A percentile compares a stretch with the other conserved stretches of the same genome.
Evolutionary conservation across 1,140 invertebrate genomes (phyloP).

Genomic region (Coboldia fuscipes): DNA sequence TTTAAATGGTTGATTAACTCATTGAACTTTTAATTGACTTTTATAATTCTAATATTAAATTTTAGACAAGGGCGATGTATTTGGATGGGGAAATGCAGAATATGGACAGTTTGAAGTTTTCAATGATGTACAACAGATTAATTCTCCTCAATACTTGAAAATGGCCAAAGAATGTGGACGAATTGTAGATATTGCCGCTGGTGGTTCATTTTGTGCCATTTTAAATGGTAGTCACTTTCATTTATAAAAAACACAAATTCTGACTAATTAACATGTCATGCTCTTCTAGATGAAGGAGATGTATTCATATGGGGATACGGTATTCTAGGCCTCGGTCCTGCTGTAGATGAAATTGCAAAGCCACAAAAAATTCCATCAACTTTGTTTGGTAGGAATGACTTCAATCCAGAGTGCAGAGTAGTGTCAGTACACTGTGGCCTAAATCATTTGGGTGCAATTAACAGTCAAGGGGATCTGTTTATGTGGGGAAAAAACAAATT

Average conservation of each 20-base stretch:
- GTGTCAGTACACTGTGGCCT: conserved; percentile 48
- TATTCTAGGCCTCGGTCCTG: conserved; percentile 69
- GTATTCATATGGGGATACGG: conserved; percentile 90
- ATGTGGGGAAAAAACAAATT: conserved; percentile 77
- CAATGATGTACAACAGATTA: conserved; percentile 29
- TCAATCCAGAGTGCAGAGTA: conserved; percentile 44
- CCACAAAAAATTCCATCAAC: conserved; percentile 54
- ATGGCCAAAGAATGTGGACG: conserved; percentile 40
- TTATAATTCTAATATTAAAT: conserved; percentile 7
- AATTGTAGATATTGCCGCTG: conserved; percentile 61
- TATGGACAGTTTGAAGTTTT: conserved; percentile 56
- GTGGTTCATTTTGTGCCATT: conserved; percentile 68
- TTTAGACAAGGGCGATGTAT: conserved; percentile 75
- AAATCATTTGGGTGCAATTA: conserved; percentile 60
- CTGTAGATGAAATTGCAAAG: conserved; percentile 33
- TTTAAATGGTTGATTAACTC: conserved; percentile 41
- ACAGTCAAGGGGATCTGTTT: conserved; percentile 57
- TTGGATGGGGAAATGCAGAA: conserved; percentile 95
- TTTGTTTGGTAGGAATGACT: conserved; percentile 70
- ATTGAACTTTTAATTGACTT: conserved; percentile 2
- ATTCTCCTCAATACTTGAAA: conserved; percentile 42
- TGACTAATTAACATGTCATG: too few species aligned
- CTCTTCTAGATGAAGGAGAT: conserved; percentile 43
- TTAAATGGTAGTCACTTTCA: conserved; percentile 42
- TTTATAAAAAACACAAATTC: conserved; percentile 1